These are phyloP conservation scores for Geococcyx californianus DNA, from an alignment of 2,113 vertebrate genomes.

Conservation along the genomic window DNA sequence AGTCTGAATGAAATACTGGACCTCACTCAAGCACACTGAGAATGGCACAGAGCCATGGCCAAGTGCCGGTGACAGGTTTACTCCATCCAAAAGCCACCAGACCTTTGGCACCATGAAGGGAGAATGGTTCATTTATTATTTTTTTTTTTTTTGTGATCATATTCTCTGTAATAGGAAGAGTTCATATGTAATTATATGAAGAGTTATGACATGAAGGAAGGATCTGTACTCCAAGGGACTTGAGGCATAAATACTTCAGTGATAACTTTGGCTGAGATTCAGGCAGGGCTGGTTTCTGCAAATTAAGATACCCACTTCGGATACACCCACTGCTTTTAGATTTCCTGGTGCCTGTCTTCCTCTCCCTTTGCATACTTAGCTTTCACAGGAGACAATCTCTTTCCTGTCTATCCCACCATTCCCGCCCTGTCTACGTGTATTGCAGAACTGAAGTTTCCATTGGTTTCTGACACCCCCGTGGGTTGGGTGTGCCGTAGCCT, in stretches of 20 bases:
- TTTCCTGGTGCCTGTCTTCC: not conserved
- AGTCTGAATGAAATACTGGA: not conserved
- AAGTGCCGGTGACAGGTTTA: not conserved
- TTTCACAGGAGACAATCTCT: not conserved
- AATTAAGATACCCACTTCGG: not conserved
- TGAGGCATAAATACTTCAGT: not conserved
- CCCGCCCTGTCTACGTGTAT: not conserved
- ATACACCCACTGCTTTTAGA: not conserved
- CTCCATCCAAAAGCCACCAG: not conserved
- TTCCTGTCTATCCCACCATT: not conserved
- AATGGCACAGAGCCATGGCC: accelerated
- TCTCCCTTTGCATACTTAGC: not conserved
- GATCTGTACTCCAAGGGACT: not conserved
- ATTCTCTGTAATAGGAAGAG: not conserved
- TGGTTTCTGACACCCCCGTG: not conserved
- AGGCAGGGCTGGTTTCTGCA: not conserved
- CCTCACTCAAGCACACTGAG: not conserved
- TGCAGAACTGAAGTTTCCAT: not conserved
- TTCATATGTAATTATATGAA: not conserved
- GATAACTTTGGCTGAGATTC: not conserved
- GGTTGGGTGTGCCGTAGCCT: not conserved
- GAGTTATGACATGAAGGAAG: not conserved
- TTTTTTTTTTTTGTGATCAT: not conserved
- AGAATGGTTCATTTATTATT: not conserved
- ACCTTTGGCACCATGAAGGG: not conserved